Percentiles rank a stretch among this genome's conserved stretches.
These are phyloP conservation scores for Scaptomyza pallida DNA, from an alignment of 1,140 invertebrate genomes.

Conservation along the genomic window DNA sequence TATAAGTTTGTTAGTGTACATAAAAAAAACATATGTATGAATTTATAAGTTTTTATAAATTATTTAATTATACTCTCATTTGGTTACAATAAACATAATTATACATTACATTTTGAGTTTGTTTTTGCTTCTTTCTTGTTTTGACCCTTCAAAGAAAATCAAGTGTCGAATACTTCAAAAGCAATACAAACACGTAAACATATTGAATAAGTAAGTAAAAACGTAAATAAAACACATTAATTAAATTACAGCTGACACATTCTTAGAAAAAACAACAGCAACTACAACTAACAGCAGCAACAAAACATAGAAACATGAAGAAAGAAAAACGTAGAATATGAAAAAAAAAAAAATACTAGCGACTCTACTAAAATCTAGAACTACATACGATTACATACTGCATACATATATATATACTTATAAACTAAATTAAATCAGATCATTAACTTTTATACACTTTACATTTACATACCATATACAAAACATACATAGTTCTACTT, in stretches of 20 bases:
- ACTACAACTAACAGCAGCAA: slow-evolving; percentile 2
- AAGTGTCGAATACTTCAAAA: slow-evolving; percentile 62
- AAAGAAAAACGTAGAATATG: slow-evolving; percentile 20
- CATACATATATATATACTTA: slow-evolving; percentile 24
- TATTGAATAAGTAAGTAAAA: slow-evolving; percentile 30
- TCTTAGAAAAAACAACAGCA: slow-evolving; percentile 6
- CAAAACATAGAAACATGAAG: slow-evolving; percentile 4
- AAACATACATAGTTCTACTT: slow-evolving; percentile 7
- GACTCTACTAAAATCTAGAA: slow-evolving; percentile 59
- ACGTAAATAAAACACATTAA: slow-evolving; percentile 16
- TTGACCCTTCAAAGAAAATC: slow-evolving; percentile 10
- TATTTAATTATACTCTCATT: slow-evolving; percentile 7
- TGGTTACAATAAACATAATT: slow-evolving; percentile 20
- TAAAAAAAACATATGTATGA: slow-evolving; percentile 13
- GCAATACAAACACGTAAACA: slow-evolving; percentile 61
- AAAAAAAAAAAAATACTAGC: slow-evolving; percentile 16
- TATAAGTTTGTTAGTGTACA: slow-evolving; percentile 40
- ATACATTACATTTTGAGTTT: background rate
- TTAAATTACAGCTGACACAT: slow-evolving; percentile 23
- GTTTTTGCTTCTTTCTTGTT: slow-evolving; percentile 13
- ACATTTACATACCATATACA: slow-evolving; percentile 70
- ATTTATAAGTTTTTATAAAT: slow-evolving; percentile 9
- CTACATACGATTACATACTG: slow-evolving; percentile 51
- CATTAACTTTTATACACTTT: slow-evolving; percentile 82
- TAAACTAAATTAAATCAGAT: slow-evolving; percentile 68